phyloP scores from a whole-genome alignment of 2,113 vertebrate genomes.

The Papio anubis region DNA sequence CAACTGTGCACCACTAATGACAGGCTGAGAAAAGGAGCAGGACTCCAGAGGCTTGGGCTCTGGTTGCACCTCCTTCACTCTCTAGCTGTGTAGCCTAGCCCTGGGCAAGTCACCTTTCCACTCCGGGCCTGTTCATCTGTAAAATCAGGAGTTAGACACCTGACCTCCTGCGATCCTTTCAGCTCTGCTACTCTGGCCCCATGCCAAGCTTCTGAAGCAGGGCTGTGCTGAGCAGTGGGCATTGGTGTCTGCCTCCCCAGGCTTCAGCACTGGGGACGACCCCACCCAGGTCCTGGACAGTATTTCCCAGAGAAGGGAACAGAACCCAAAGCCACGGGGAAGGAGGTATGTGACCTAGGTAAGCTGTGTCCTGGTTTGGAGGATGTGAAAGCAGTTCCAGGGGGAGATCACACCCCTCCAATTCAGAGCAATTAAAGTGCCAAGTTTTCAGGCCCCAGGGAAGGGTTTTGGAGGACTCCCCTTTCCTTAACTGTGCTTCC shows the following conservation, averaged over 20 bases:
- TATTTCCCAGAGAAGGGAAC: not conserved
- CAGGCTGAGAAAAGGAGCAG: not conserved
- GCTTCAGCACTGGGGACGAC: not conserved
- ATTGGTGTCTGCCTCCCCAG: not conserved
- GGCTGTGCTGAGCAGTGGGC: not conserved
- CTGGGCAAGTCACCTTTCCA: not conserved
- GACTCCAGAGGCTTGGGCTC: not conserved
- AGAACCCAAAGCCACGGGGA: not conserved
- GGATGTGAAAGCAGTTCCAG: not conserved
- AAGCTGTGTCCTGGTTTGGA: not conserved
- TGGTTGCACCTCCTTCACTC: not conserved
- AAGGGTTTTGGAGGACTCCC: not conserved
- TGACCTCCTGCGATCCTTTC: not conserved
- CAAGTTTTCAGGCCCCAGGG: not conserved
- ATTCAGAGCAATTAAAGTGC: not conserved
- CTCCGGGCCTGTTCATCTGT: not conserved
- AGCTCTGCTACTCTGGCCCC: not conserved
- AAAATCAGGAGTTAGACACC: not conserved
- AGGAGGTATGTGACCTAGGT: not conserved
- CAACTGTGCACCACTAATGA: not conserved
- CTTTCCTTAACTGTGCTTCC: not conserved
- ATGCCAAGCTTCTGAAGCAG: not conserved
- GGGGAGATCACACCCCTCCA: not conserved
- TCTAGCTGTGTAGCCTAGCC: not conserved
- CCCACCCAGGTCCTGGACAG: not conserved